Evolutionary conservation across 2,888 invertebrate species (phyloP).

Genomic region (Harpalus rufipes): DNA sequence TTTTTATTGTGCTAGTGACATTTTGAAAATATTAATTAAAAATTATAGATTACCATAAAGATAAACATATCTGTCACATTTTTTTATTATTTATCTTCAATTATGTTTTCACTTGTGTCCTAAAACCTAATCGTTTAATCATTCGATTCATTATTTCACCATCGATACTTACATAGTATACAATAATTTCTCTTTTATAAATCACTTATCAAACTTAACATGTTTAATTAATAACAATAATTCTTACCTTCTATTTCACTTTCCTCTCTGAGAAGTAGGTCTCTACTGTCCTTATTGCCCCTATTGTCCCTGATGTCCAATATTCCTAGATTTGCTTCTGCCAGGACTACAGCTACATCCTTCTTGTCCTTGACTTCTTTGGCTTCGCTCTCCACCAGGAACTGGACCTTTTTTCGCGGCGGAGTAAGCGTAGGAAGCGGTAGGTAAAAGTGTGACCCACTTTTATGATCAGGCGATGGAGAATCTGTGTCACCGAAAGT

Average conservation of each 20-base stretch:
- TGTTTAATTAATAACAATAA: neutral
- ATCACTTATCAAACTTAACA: neutral
- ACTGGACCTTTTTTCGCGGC: slow-evolving; percentile 85
- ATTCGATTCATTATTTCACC: neutral
- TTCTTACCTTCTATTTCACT: slow-evolving; percentile 44
- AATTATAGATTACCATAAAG: neutral
- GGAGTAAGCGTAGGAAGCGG: slow-evolving; percentile 77
- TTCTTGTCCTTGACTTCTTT: slow-evolving; percentile 68
- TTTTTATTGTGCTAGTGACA: neutral
- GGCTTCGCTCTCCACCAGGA: slow-evolving; percentile 83
- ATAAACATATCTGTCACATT: slow-evolving; percentile 9
- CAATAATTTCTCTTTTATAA: neutral
- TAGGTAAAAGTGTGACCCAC: slow-evolving; percentile 82
- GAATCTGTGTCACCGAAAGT: slow-evolving; percentile 75
- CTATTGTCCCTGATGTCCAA: neutral
- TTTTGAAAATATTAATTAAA: slow-evolving; percentile 19
- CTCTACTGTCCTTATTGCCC: neutral
- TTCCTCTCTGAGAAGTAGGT: slow-evolving; percentile 50
- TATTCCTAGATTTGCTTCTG: neutral
- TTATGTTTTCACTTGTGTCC: slow-evolving; percentile 3
- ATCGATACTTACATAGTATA: neutral
- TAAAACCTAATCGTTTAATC: neutral
- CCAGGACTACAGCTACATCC: slow-evolving; percentile 45
- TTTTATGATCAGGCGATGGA: slow-evolving; percentile 71
- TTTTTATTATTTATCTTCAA: slow-evolving; percentile 14